Evolutionary conservation across 1,140 invertebrate species (phyloP).

Genomic region (Sipha flava): DNA sequence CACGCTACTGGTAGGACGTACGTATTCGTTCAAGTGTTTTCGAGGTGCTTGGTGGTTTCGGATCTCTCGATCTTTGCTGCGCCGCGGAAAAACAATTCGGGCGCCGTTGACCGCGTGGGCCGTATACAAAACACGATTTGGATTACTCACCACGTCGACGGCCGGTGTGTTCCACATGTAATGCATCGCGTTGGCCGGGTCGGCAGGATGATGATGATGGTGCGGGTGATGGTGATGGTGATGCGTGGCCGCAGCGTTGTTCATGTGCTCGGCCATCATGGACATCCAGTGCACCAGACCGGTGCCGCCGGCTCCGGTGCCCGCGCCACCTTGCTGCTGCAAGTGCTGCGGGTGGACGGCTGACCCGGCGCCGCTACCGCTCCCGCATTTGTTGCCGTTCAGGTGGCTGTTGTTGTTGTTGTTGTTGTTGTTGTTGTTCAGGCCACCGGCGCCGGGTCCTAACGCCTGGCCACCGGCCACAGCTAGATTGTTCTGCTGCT

Average conservation of each 20-base stretch:
- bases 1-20: too few relatives aligned
- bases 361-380: not conserved
- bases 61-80: too few relatives aligned
- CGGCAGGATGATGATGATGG: conserved; percentile 44
- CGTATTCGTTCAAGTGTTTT: too few relatives aligned
- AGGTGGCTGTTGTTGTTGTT: not conserved
- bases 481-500: not conserved
- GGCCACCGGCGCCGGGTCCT: not conserved
- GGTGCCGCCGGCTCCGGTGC: conserved; percentile 41
- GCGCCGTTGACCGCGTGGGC: too few relatives aligned
- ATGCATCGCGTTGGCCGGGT: conserved; percentile 42
- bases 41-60: too few relatives aligned
- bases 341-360: not conserved
- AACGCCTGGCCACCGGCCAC: not conserved
- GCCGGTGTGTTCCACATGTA: conserved; percentile 53
- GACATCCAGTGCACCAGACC: conserved; percentile 58
- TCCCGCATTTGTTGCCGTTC: conserved; percentile 18
- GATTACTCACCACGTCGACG: conserved; percentile 40
- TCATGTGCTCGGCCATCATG: conserved; percentile 58
- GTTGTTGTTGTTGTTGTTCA: conserved; percentile 5
- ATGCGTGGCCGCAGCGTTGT: conserved; percentile 44
- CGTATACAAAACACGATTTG: too few relatives aligned
- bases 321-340: conserved; percentile 24
- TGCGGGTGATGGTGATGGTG: conserved; percentile 47
- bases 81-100: too few relatives aligned